A percentile compares a stretch with the other conserved stretches of the same genome.
phyloP scores from a whole-genome alignment of 2,888 invertebrate genomes.

The Aquatica leii region DNA sequence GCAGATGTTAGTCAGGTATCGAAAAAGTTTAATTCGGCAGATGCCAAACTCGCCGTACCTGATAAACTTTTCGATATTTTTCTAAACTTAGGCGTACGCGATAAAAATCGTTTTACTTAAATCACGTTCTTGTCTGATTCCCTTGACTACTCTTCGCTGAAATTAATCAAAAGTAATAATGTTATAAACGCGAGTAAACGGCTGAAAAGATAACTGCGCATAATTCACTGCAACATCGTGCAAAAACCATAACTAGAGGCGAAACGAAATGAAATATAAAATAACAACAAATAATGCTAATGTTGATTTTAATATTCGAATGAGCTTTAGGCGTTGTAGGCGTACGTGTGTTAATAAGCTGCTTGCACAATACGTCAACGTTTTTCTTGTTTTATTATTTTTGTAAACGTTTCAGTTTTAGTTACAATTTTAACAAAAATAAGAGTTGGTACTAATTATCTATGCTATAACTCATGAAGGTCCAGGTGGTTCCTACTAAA shows the following conservation, averaged over 20 bases:
- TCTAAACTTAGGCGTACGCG: neutral
- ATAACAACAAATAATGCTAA: slow-evolving; percentile 37
- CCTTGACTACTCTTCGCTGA: slow-evolving; percentile 7
- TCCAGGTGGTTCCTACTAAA: slow-evolving; percentile 21
- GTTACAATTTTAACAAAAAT: slow-evolving; percentile 4
- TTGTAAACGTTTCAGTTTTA: slow-evolving; percentile 4
- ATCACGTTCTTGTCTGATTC: too few relatives aligned
- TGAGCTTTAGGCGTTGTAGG: slow-evolving; percentile 26
- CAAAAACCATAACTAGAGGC: slow-evolving; percentile 34
- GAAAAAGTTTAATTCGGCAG: slow-evolving; percentile 36
- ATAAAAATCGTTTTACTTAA: too few relatives aligned
- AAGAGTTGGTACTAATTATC: too few relatives aligned
- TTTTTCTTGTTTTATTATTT: slow-evolving; percentile 19
- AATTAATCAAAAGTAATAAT: slow-evolving; percentile 27
- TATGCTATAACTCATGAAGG: slow-evolving; percentile 22
- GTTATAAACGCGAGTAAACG: slow-evolving; percentile 18
- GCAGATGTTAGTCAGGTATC: slow-evolving; percentile 52
- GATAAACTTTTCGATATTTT: slow-evolving; percentile 16
- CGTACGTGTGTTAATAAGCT: slow-evolving; percentile 35
- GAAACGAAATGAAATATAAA: slow-evolving; percentile 34
- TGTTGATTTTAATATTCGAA: slow-evolving; percentile 36
- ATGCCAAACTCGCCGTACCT: slow-evolving; percentile 29
- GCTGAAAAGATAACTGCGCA: slow-evolving; percentile 23
- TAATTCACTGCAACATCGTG: slow-evolving; percentile 36
- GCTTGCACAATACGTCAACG: slow-evolving; percentile 30